Evolutionary conservation across 2,888 invertebrate genomes (phyloP).

Genomic region (Clunio marinus): DNA sequence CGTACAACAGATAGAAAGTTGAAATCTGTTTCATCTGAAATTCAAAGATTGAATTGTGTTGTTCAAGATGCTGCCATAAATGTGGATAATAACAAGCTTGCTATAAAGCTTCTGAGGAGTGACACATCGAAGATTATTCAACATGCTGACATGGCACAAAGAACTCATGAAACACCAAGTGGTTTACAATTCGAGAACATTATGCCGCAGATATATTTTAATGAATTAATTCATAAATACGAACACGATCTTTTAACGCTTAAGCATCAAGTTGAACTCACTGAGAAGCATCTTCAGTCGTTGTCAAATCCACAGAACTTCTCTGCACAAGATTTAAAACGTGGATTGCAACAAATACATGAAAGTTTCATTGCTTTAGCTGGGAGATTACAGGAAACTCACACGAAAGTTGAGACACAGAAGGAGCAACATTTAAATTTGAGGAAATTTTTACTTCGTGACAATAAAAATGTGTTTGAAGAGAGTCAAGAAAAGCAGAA

Average conservation of each 20-base stretch:
- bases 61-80: conserved; percentile 46
- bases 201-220: conserved; percentile 67
- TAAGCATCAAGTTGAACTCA: conserved; percentile 66
- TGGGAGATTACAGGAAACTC: conserved; percentile 78
- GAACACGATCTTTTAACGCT: conserved; percentile 66
- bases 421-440: conserved; percentile 82
- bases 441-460: conserved; percentile 66
- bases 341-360: conserved; percentile 75
- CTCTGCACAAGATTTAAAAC: conserved; percentile 70
- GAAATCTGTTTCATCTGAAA: conserved; percentile 45
- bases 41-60: conserved; percentile 46
- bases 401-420: conserved; percentile 65
- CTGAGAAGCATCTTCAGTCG: conserved; percentile 67
- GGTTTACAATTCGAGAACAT: conserved; percentile 72
- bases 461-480: conserved; percentile 73
- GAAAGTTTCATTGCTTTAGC: conserved; percentile 83
- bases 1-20: conserved; percentile 56
- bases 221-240: conserved; percentile 63
- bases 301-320: conserved; percentile 61
- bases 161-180: conserved; percentile 70
- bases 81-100: conserved; percentile 49
- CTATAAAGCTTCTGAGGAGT: conserved; percentile 56
- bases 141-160: conserved; percentile 71
- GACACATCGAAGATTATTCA: conserved; percentile 70
- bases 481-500: conserved; percentile 43